Evolutionary conservation across 1,140 invertebrate genomes (phyloP), one percentile per base, ranked within the genome.

Genomic region (Papilio polytes): DNA sequence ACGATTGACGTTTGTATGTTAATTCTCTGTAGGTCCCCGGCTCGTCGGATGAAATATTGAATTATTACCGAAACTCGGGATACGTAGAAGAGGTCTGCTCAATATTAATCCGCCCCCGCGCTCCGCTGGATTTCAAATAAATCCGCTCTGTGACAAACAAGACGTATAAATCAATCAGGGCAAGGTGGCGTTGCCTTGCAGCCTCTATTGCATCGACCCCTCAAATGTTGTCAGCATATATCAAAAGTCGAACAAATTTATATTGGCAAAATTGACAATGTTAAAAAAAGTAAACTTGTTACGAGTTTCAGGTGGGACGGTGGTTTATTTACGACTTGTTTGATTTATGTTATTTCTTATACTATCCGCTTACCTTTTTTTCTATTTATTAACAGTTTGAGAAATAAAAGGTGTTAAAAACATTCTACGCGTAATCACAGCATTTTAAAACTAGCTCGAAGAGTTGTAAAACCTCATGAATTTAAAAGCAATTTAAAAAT

Each of bases 101-200:
- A 87, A 92, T 94, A 94, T 93, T 93, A 93, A 94, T 94, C 92
- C 92, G 85, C 85, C 85, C 87, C 89, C 88, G 85, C 85, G 88
- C 87, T 90, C 94, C 94, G 92, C 94, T 92, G 92, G 94, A 95
- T 94, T 95, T 95, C 95, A 95, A 95, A 95, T 95, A 95, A 95
- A 95, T 95, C 93, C 88, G 85, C 84, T 85, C 87, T 88, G 92
- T 95, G 94, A 95, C 95, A 95, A 95, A 95, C 95, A 95, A 95
- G 92, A 95, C 90, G 91, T 91, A 95, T 95, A 95, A 95, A 95
- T 95, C 95, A 95, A 95, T 95, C 95, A 95, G 46, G 80, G 88
- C 90, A 94, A 94, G 91, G 91, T 93, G 94, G 94, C 86, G 92
- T 63, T 86, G 81, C 81, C 86, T 80, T 91, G 92, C 92, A 91